Conservation (phyloP, 2,888 invertebrate species). For the Hoplodrina blanda region DNA sequence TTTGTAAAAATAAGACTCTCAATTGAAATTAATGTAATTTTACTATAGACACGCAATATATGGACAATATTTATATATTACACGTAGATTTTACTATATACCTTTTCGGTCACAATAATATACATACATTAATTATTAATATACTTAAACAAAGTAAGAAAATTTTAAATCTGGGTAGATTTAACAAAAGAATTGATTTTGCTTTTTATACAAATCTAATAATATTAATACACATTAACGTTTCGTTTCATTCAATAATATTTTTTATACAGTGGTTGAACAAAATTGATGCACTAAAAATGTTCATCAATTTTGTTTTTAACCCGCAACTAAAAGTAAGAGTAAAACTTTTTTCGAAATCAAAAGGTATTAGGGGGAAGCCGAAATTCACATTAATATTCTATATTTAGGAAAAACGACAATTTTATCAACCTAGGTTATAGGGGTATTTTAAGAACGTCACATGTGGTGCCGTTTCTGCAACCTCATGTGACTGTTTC, state of each 20-base stretch:
- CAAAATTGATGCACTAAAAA: no score
- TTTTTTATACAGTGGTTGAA: no score
- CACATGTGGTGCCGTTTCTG: no score
- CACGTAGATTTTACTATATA: constrained; percentile 42
- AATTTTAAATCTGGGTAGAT: background rate
- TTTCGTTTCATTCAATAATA: no score
- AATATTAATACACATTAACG: background rate
- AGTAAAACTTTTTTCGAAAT: no score
- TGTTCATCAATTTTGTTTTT: background rate
- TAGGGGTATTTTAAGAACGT: no score
- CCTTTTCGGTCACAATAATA: constrained; percentile 7
- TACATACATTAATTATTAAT: constrained; percentile 1
- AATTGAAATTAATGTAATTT: constrained; percentile 31
- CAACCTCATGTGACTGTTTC: no score
- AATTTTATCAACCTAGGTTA: no score
- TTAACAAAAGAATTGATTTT: background rate
- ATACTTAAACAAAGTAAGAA: background rate
- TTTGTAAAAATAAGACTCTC: constrained; percentile 44
- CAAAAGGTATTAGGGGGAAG: background rate
- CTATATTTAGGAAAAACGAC: no score
- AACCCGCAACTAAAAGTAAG: background rate
- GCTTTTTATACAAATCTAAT: background rate
- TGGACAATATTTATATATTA: constrained; percentile 37
- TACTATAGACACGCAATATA: constrained; percentile 32
- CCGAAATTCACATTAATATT: no score